phyloP scores from a whole-genome alignment of 2,113 vertebrate species.

The Oxygymnocypris stewartii region DNA sequence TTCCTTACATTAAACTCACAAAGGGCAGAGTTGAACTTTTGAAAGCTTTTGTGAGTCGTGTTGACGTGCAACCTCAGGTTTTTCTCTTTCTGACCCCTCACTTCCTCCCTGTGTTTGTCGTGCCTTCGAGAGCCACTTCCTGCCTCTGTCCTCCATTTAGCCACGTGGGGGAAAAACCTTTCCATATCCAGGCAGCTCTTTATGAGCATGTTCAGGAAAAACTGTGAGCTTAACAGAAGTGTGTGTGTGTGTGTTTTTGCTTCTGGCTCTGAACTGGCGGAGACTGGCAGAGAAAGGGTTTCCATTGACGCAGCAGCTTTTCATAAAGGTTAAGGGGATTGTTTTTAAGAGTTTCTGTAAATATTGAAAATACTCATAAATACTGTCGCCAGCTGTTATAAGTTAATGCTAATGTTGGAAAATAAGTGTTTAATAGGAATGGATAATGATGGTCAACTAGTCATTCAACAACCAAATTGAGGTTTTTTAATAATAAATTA shows the following conservation, averaged over 20 bases:
- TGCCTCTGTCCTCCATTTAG: slow-evolving; percentile 72
- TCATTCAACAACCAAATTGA: not conserved
- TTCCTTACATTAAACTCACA: not conserved
- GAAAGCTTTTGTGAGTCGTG: slow-evolving; percentile 2
- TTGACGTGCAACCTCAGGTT: slow-evolving; percentile 25
- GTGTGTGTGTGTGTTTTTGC: slow-evolving; percentile 15
- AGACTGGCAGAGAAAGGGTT: slow-evolving; percentile 28
- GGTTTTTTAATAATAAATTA: too few relatives aligned
- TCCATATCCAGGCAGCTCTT: slow-evolving; percentile 64
- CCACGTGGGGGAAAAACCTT: slow-evolving; percentile 64
- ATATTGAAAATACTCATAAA: not conserved
- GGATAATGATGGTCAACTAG: not conserved
- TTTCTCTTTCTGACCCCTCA: slow-evolving; percentile 39
- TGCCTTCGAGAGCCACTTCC: slow-evolving; percentile 75
- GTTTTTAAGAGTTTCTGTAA: not conserved
- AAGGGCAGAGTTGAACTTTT: slow-evolving; percentile 8
- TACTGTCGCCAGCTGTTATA: not conserved
- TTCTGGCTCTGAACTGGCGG: too few relatives aligned
- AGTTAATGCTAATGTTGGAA: not conserved
- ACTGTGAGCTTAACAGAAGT: not conserved
- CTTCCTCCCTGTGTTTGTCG: slow-evolving; percentile 62
- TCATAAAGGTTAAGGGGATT: not conserved
- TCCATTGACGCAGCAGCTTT: slow-evolving; percentile 32
- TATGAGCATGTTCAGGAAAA: slow-evolving; percentile 47
- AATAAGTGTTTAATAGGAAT: not conserved